phyloP scores from a whole-genome alignment of 2,113 vertebrate genomes.

The Trematocara unimaculatum region DNA sequence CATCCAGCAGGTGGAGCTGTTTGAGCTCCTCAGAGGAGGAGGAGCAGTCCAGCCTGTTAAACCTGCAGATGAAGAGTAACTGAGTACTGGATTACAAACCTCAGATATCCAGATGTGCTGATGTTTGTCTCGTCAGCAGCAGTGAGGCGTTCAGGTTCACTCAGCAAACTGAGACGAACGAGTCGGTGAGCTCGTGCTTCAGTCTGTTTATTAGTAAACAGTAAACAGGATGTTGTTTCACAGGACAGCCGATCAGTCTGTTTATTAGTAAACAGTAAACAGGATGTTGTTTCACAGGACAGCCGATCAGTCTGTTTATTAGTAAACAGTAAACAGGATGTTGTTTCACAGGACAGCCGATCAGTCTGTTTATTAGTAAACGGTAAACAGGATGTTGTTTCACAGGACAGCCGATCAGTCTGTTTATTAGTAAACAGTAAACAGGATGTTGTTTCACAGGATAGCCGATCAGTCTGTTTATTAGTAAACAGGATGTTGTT shows the following conservation, averaged over 20 bases:
- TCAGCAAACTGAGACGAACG: no score
- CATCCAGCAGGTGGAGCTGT: not conserved
- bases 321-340: not conserved
- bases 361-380: not conserved
- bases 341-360: not conserved
- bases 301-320: rapidly evolving
- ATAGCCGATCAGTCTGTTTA: not conserved
- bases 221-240: not conserved
- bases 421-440: not conserved
- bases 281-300: not conserved
- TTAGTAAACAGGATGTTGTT: not conserved
- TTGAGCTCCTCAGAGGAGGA: not conserved
- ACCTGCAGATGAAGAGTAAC: not conserved
- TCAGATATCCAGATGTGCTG: not conserved
- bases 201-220: not conserved
- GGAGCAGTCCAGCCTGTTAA: not conserved
- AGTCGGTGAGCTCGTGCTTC: not conserved
- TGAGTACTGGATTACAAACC: not conserved
- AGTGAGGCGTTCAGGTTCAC: not conserved
- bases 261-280: not conserved
- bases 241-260: not conserved
- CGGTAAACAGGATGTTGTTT: not conserved
- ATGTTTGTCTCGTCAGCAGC: not conserved
- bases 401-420: not conserved
- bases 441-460: not conserved